Percentiles rank a stretch among this genome's conserved stretches.
These are phyloP conservation scores for Enteromius radiatus DNA, from an alignment of 2,797 vertebrate genomes.

Conservation along the genomic window DNA sequence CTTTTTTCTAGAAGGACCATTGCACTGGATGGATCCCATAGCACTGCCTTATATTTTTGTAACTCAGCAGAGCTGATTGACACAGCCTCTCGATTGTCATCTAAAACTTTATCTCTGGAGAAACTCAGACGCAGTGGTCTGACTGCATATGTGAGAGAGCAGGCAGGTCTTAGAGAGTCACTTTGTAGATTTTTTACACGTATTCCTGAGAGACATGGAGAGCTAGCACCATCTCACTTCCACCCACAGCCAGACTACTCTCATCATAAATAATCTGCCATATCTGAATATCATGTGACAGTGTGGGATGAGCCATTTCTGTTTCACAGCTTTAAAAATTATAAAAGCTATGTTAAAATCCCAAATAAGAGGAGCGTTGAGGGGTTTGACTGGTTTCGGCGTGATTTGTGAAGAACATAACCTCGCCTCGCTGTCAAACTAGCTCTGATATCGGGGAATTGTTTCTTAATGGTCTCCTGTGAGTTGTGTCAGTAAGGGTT, in stretches of 20 bases:
- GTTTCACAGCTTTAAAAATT: conserved; percentile 63
- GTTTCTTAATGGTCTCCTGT: conserved; percentile 3
- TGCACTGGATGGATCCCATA: neutral
- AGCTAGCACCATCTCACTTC: conserved; percentile 54
- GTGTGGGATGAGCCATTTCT: conserved; percentile 56
- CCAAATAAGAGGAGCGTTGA: conserved; percentile 61
- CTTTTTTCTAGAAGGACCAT: neutral
- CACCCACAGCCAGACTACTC: conserved; percentile 59
- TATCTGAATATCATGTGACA: conserved; percentile 60
- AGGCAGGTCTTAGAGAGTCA: conserved; percentile 42
- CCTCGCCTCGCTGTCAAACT: neutral
- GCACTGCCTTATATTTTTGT: neutral
- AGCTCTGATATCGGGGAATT: conserved; percentile 9
- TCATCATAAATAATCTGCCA: conserved; percentile 66
- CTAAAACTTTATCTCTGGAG: conserved; percentile 36
- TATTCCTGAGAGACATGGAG: conserved; percentile 52
- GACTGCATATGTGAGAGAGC: conserved; percentile 41
- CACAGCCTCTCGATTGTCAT: conserved; percentile 27
- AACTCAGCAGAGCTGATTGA: conserved; percentile 23
- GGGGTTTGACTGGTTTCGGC: conserved; percentile 7
- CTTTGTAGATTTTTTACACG: conserved; percentile 52
- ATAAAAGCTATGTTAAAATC: conserved; percentile 62
- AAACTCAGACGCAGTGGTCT: neutral
- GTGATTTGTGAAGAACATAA: conserved; percentile 37
- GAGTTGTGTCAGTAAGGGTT: conserved; percentile 26